Conservation (phyloP, 2,797 vertebrate genomes). For the Gouania willdenowi region DNA sequence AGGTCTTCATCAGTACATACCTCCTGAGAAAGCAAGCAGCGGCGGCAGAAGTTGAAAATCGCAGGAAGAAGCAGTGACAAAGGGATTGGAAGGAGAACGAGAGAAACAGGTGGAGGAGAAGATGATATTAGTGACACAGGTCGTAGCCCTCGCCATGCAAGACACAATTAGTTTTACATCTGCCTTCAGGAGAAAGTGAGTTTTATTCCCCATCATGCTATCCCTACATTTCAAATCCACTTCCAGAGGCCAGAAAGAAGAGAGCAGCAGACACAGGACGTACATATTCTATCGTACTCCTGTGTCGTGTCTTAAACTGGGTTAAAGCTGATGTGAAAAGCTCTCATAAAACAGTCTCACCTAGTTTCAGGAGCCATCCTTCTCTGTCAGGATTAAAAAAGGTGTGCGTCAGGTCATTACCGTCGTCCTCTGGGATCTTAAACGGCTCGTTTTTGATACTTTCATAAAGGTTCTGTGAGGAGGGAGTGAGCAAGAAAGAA, state of each 20-base stretch:
- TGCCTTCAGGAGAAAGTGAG: slow-evolving; percentile 32
- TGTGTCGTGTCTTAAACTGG: too few species aligned
- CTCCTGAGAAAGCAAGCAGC: slow-evolving; percentile 80
- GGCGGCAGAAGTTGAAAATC: slow-evolving; percentile 72
- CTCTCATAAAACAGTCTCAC: slow-evolving; percentile 72
- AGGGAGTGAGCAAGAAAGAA: background rate
- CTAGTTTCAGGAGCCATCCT: slow-evolving; percentile 95
- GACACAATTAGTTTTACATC: slow-evolving; percentile 51
- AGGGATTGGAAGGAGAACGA: slow-evolving; percentile 44
- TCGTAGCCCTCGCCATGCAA: slow-evolving; percentile 69
- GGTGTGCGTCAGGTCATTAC: slow-evolving; percentile 92
- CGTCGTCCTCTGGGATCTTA: slow-evolving; percentile 93
- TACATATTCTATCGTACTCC: too few species aligned
- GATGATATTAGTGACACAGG: slow-evolving; percentile 69
- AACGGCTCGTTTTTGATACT: slow-evolving; percentile 94
- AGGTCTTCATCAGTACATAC: slow-evolving; percentile 69
- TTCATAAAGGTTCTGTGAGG: slow-evolving; percentile 85
- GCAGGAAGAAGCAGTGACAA: slow-evolving; percentile 66
- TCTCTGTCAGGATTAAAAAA: slow-evolving; percentile 97
- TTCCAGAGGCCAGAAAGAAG: background rate
- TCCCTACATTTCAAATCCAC: background rate
- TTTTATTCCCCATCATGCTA: slow-evolving; percentile 31
- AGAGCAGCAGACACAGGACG: too few species aligned
- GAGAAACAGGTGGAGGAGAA: slow-evolving; percentile 43
- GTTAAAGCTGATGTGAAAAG: background rate